Conservation (phyloP, 2,888 invertebrate species). For the Protophormia terraenovae region DNA sequence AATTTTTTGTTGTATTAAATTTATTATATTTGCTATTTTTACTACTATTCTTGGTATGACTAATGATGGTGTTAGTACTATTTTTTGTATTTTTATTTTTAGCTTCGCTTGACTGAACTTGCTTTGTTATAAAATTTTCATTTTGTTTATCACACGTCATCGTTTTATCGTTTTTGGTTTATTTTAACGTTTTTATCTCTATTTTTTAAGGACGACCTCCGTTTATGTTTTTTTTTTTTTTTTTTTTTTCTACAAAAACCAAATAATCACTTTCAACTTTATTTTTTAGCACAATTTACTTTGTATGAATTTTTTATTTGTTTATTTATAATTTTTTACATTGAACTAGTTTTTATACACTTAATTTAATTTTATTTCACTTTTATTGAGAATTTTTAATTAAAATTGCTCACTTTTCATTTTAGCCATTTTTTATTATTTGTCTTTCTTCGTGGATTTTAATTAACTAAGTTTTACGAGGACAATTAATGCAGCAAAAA, state of each 20-base stretch:
- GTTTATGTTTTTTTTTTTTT: not conserved
- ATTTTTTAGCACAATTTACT: not conserved
- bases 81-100: constrained; percentile 6
- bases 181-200: constrained; percentile 5
- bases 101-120: not conserved
- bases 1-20: constrained; percentile 33
- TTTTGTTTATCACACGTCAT: constrained; percentile 50
- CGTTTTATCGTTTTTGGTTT: constrained; percentile 23
- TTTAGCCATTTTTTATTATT: constrained; percentile 10
- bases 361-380: not conserved
- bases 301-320: not conserved
- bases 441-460: constrained; percentile 3
- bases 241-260: no score
- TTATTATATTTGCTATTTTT: not conserved
- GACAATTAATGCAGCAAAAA: constrained; percentile 25
- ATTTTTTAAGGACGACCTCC: not conserved
- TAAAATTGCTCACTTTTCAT: not conserved
- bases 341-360: no score
- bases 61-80: constrained; percentile 12
- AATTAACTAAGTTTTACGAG: constrained; percentile 7
- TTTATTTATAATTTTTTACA: not conserved
- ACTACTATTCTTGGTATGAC: constrained; percentile 27
- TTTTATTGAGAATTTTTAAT: constrained; percentile 8
- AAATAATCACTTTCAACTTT: not conserved
- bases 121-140: constrained; percentile 30